These are phyloP conservation scores for Malurus elegans DNA, from an alignment of 2,113 vertebrate genomes.

Conservation along the genomic window DNA sequence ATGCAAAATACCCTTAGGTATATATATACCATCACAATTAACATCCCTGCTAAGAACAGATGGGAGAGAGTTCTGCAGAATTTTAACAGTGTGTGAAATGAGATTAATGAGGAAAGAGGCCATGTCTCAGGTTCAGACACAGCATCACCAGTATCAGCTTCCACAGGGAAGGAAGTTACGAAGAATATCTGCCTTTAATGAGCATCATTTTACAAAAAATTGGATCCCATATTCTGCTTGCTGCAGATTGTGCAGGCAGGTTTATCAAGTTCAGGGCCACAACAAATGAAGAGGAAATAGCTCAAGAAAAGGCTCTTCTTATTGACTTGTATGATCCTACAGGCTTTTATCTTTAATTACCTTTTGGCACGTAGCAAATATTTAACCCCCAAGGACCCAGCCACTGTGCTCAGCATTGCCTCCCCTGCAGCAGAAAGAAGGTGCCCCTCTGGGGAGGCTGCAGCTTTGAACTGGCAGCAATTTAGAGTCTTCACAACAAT, in stretches of 20 bases:
- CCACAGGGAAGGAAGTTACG: neutral
- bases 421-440: neutral
- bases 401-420: accelerated
- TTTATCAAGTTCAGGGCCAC: neutral
- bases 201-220: neutral
- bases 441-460: neutral
- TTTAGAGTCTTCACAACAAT: neutral
- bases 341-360: neutral
- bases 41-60: neutral
- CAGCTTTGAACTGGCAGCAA: neutral
- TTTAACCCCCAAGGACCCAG: neutral
- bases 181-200: neutral
- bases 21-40: neutral
- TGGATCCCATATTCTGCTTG: neutral
- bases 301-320: neutral
- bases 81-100: neutral
- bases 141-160: neutral
- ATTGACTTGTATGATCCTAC: neutral
- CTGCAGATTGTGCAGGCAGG: neutral
- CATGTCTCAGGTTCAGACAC: neutral
- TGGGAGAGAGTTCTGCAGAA: neutral
- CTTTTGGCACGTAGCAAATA: neutral
- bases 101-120: neutral
- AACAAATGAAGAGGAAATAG: neutral
- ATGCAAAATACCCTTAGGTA: neutral